Base-by-base conservation (phyloP, 1,140 invertebrate genomes). In the Meloidogyne chitwoodi region DNA sequence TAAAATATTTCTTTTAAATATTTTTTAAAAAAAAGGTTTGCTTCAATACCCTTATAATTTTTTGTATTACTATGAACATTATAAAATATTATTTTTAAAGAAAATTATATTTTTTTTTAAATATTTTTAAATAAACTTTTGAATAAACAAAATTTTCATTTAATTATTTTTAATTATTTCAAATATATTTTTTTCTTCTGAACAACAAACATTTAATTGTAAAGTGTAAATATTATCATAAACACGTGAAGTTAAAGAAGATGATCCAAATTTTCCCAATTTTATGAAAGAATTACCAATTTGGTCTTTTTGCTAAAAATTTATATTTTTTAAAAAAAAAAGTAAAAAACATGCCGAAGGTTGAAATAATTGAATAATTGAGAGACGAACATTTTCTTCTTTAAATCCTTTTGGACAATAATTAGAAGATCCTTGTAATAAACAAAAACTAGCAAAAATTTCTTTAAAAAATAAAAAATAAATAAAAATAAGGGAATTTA, bases 191-290 rank as follows among this genome's bases (percentile, higher is more conserved):
- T 34, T n/a, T 8, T 31, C 26, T 38, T 38, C 44, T 48, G 12
- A 8, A 67, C 64, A 65, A 65, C 64, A 65, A 16, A 65, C 19
- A 27, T 34, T 41, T 41, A 67, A 19, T 31, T 67, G 65, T n/a
- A 67, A 41, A n/a, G 65, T 34, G 26, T 67, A 67, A 41, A 67
- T 31, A 41, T 67, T 67, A 10, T 24, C 65, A 41, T 67, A 67
- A 41, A 34, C 10, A n/a, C 2, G 6, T n/a, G 22, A 67, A 31
- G 22, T 67, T n/a, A 67, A 41, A n/a, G 65, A 67, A 41, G n/a
- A 24, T 26, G 65, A 65, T 16, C 64, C 64, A 65, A 65, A n/a
- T 34, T 27, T 65, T 2, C 64, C 64, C 19, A 65, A 65, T 19
- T 34, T 14, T 16, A 65, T 65, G 14, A 65, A n/a, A 16, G 64